Evolutionary conservation across 2,888 invertebrate genomes (phyloP).

Genomic region (Latheticus oryzae): DNA sequence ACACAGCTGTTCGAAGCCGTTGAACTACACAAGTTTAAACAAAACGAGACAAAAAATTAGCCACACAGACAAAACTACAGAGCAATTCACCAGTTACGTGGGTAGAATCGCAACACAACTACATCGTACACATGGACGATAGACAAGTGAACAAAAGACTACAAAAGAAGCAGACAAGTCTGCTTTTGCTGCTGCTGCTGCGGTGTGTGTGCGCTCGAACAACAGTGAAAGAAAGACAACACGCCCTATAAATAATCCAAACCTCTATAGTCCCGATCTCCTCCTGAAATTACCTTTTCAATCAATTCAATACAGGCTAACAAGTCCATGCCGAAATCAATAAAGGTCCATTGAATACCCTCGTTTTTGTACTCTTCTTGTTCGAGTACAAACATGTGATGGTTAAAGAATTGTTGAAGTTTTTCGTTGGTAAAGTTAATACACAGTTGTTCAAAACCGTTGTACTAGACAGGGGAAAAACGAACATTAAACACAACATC

Average conservation of each 20-base stretch:
- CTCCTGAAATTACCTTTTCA: conserved; percentile 81
- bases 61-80: conserved; percentile 32
- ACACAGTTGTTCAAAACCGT: conserved; percentile 98
- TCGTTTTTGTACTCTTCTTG: conserved; percentile 96
- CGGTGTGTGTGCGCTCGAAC: conserved; percentile 11
- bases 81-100: conserved; percentile 46
- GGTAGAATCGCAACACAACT: conserved; percentile 45
- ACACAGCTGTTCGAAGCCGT: conserved; percentile 93
- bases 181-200: conserved; percentile 19
- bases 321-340: conserved; percentile 98
- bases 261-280: neutral
- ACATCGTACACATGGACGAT: conserved; percentile 27
- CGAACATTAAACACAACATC: conserved; percentile 32
- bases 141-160: conserved; percentile 25
- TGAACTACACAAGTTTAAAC: conserved; percentile 70
- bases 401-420: conserved; percentile 98
- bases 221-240: conserved; percentile 21
- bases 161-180: conserved; percentile 26
- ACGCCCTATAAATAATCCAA: conserved; percentile 14
- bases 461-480: conserved; percentile 74
- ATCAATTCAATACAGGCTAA: conserved; percentile 95
- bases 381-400: conserved; percentile 97
- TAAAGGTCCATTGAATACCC: conserved; percentile 95
- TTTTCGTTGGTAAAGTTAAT: conserved; percentile 99
- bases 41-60: conserved; percentile 45